Conservation (phyloP, 2,888 invertebrate species). For the Taenaris catops region DNA sequence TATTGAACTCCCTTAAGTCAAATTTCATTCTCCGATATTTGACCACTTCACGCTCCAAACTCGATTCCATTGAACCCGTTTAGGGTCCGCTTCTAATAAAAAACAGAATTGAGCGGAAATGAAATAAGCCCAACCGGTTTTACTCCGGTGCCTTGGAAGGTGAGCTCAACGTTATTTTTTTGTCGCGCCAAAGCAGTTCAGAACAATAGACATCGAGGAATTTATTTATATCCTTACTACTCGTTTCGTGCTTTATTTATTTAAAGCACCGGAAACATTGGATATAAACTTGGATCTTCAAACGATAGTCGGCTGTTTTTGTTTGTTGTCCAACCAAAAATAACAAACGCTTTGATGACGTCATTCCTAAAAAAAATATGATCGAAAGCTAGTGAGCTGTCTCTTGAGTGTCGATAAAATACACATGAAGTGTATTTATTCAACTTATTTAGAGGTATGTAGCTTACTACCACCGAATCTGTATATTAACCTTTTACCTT, state of each 20-base stretch:
- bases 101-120: constrained; percentile 76
- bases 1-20: constrained; percentile 20
- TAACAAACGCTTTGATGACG: too few species aligned
- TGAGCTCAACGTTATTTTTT: constrained; percentile 19
- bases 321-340: too few species aligned
- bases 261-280: constrained; percentile 10
- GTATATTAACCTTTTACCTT: too few species aligned
- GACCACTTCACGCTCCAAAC: constrained; percentile 37
- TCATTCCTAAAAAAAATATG: too few species aligned
- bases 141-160: constrained; percentile 48
- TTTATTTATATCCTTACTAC: constrained; percentile 15
- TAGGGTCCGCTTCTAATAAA: constrained; percentile 64
- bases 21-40: constrained; percentile 29
- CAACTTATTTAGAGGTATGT: too few species aligned
- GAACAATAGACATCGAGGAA: constrained; percentile 17
- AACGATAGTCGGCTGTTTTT: not conserved
- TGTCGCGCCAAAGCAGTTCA: constrained; percentile 12
- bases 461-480: too few species aligned
- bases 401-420: too few species aligned
- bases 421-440: too few species aligned
- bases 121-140: constrained; percentile 74
- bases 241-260: constrained; percentile 9
- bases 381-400: too few species aligned
- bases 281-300: constrained; percentile 2
- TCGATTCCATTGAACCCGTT: constrained; percentile 60